phyloP scores from a whole-genome alignment of 2,888 invertebrate species.

The Sisyra terminalis region DNA sequence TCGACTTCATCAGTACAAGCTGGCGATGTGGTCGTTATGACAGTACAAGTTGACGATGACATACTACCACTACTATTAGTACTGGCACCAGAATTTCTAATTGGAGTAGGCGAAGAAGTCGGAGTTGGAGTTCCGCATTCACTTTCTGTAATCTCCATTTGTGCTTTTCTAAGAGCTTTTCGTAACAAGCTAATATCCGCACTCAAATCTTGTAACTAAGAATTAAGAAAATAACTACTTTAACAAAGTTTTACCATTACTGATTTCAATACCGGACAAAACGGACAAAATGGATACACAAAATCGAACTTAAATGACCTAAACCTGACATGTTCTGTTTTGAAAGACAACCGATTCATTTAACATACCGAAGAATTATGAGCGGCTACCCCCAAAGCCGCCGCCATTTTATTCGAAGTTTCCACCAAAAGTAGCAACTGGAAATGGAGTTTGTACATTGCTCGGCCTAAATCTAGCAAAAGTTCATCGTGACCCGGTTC shows the following conservation, averaged over 20 bases:
- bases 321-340: no score
- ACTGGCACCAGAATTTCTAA: slow-evolving; percentile 20
- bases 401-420: slow-evolving; percentile 69
- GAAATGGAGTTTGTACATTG: slow-evolving; percentile 83
- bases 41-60: slow-evolving; percentile 17
- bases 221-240: slow-evolving; percentile 8
- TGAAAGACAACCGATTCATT: slow-evolving; percentile 1
- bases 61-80: slow-evolving; percentile 15
- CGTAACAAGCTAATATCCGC: slow-evolving; percentile 39
- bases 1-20: slow-evolving; percentile 26
- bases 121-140: slow-evolving; percentile 49
- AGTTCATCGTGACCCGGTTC: slow-evolving; percentile 49
- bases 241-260: neutral
- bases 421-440: slow-evolving; percentile 81
- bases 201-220: slow-evolving; percentile 45
- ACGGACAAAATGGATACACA: neutral
- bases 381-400: slow-evolving; percentile 41
- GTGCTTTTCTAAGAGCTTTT: slow-evolving; percentile 36
- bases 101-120: slow-evolving; percentile 35
- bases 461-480: slow-evolving; percentile 66
- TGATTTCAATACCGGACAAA: neutral
- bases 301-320: no score
- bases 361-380: slow-evolving; percentile 35
- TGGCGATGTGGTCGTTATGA: slow-evolving; percentile 24
- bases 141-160: slow-evolving; percentile 41